Evolutionary conservation across 2,797 vertebrate species (phyloP), one percentile per base, ranked within the genome.

Genomic region (Pyrocephalus nanus): DNA sequence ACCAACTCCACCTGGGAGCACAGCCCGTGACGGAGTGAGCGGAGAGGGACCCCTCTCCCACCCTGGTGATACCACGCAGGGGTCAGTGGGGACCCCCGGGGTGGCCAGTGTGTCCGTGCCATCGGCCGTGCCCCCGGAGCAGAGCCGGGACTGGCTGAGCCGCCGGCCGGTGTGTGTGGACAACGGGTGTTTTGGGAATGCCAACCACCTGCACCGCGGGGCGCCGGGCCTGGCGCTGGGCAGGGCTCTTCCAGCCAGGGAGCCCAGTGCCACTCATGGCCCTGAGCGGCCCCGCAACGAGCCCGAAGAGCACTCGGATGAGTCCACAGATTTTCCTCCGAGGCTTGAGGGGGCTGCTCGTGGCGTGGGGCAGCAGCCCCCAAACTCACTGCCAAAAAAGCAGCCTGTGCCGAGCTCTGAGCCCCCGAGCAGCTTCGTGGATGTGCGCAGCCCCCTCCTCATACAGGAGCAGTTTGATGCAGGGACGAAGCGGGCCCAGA

Each of bases 61-160:
- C 9, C n/a, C 87, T 0, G 0, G 2, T 0, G 5, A 62, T 30
- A 25, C 29, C 0, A 0, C 2, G 2, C 48, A 36, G 2, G 21
- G 9, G 20, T 4, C 86, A 61, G 5, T 0, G 0, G 38, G 1
- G 34, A 53, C n/a, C 10, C 34, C 36, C 0, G 3, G 3, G 19
- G 9, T 7, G n/a, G 3, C 7, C 74, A 22, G 7, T 2, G 2
- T 12, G 43, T 12, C 53, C 0, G 2, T 47, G 36, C 36, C 77
- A 12, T 50, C 19, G 0, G 19, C 23, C 0, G 11, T 3, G 3
- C 36, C 32, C 23, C n/a, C 43, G 0, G 36, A 54, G 42, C 40
- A 2, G 20, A 45, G 77, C 66, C 90, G 8, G 64, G 88, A 90
- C 22, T 96, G 96, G 97, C 95, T 90, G n/a, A 79, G 88, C 70